Evolutionary conservation across 2,113 vertebrate genomes (phyloP).

Genomic region (Tachysurus fulvidraco): DNA sequence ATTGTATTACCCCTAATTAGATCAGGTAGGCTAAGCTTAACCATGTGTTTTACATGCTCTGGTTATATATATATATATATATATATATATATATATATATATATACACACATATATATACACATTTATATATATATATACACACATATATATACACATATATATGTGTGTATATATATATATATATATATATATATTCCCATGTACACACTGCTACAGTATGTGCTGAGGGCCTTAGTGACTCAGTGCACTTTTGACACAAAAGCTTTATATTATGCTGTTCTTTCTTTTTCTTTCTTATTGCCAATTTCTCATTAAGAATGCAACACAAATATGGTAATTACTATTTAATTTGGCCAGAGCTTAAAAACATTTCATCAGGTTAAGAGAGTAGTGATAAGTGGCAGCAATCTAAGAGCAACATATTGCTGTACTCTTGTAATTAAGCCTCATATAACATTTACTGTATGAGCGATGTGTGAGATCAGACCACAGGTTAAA

Average conservation of each 20-base stretch:
- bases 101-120: too few species aligned
- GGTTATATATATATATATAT: neutral
- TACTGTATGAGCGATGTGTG: neutral
- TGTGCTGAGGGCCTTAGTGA: neutral
- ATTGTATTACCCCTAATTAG: constrained; percentile 50
- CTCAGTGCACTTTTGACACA: neutral
- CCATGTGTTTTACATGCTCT: constrained; percentile 8
- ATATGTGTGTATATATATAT: neutral
- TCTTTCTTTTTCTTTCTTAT: constrained; percentile 10
- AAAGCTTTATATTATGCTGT: neutral
- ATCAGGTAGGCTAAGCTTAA: constrained; percentile 46
- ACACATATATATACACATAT: too few species aligned
- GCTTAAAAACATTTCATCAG: neutral
- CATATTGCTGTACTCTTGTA: neutral
- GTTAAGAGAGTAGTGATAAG: neutral
- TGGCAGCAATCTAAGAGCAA: neutral
- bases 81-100: too few species aligned
- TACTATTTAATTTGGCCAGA: constrained; percentile 22
- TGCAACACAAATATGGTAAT: neutral
- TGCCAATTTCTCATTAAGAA: neutral
- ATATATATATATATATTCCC: too few species aligned
- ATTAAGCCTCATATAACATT: neutral
- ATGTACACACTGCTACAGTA: neutral
- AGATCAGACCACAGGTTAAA: neutral
- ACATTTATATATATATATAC: neutral